phyloP scores from a whole-genome alignment of 2,797 vertebrate species.

The Staurois parvus region DNA sequence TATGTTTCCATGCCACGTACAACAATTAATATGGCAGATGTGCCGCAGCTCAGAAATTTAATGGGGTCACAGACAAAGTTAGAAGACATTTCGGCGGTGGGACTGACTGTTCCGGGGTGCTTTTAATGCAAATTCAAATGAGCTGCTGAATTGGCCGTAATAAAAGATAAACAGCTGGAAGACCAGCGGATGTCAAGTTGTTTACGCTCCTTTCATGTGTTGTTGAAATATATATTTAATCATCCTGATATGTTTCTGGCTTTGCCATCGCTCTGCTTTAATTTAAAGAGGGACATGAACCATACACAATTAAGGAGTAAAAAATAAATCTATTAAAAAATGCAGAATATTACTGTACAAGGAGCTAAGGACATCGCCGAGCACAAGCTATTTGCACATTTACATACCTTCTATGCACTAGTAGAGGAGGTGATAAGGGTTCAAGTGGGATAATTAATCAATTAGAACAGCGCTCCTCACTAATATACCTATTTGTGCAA shows the following conservation, averaged over 20 bases:
- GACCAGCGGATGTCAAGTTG: background rate
- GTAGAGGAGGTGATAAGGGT: no score
- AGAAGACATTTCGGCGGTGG: conserved; percentile 6
- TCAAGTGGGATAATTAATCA: background rate
- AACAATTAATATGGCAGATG: conserved; percentile 53
- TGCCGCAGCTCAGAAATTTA: conserved; percentile 19
- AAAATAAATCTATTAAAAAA: background rate
- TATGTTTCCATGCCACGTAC: conserved; percentile 38
- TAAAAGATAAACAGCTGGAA: conserved; percentile 26
- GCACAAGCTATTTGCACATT: background rate
- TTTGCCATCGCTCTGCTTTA: background rate
- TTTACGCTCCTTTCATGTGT: background rate
- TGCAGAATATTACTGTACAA: background rate
- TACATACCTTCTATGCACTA: background rate
- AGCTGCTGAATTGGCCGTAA: conserved; percentile 33
- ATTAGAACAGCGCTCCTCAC: no score
- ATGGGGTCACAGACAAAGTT: conserved; percentile 37
- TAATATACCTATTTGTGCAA: no score
- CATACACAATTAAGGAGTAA: background rate
- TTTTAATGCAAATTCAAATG: conserved; percentile 28
- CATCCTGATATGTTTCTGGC: background rate
- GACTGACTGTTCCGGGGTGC: conserved; percentile 3
- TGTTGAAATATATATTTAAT: background rate
- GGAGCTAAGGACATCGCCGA: background rate
- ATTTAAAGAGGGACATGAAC: conserved; percentile 1